A percentile compares a stretch with the other conserved stretches of the same genome.
Evolutionary conservation across 2,888 invertebrate genomes (phyloP).

Genomic region (Leptarthrus brevirostris): DNA sequence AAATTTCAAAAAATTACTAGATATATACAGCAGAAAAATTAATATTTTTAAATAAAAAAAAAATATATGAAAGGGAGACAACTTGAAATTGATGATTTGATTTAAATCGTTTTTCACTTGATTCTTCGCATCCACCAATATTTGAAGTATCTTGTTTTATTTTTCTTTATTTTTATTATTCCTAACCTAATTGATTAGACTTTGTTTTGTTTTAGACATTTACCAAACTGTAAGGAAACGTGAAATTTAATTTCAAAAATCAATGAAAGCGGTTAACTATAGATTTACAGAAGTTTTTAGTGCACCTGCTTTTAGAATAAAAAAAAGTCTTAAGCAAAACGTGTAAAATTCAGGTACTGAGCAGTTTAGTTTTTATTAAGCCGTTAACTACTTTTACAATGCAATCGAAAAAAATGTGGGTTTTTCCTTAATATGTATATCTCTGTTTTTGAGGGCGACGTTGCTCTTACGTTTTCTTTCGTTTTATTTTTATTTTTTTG

Average conservation of each 20-base stretch:
- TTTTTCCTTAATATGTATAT: slow-evolving; percentile 41
- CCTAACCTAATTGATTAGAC: not conserved
- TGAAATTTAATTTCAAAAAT: slow-evolving; percentile 22
- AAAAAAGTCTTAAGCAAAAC: slow-evolving; percentile 25
- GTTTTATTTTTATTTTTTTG: slow-evolving; percentile 36
- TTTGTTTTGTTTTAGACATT: slow-evolving; percentile 5
- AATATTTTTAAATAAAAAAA: slow-evolving; percentile 48
- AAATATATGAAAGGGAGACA: slow-evolving; percentile 35
- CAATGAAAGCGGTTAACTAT: slow-evolving; percentile 1
- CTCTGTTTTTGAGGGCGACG: slow-evolving; percentile 42
- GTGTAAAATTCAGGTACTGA: slow-evolving; percentile 15
- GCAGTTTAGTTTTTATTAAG: slow-evolving; percentile 9
- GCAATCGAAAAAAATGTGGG: slow-evolving; percentile 39
- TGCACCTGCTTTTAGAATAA: slow-evolving; percentile 38
- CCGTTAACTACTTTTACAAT: slow-evolving; percentile 42
- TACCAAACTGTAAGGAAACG: not conserved
- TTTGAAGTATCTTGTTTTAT: not conserved
- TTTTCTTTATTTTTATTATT: not conserved
- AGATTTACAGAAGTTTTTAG: slow-evolving; percentile 3
- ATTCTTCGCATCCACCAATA: slow-evolving; percentile 20
- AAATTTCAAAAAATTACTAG: slow-evolving; percentile 53
- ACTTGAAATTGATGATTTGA: slow-evolving; percentile 38
- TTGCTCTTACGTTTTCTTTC: slow-evolving; percentile 37
- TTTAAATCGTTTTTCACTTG: slow-evolving; percentile 30
- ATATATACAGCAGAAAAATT: slow-evolving; percentile 45